Evolutionary conservation across 1,140 invertebrate genomes (phyloP), one percentile per base, ranked within the genome.

Genomic region (Drosophila insularis): DNA sequence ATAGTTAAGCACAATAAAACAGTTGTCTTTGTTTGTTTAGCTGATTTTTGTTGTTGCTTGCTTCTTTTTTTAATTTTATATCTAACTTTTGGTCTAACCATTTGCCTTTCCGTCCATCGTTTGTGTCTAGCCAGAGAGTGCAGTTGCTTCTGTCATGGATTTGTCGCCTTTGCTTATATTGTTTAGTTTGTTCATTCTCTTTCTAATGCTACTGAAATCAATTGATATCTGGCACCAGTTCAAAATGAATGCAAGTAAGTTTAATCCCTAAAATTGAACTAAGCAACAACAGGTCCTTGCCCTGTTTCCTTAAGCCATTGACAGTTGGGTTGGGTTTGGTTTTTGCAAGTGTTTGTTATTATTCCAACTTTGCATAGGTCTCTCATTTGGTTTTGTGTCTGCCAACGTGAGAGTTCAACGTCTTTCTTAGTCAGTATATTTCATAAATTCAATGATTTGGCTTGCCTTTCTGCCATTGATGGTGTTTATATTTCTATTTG

Each of bases 141-240:
- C 4, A 1, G 8, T 62, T 23, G 8, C 4, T 14, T 27, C 37
- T 3, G 37, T 23, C 19, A 61, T 61, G 37, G 37, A 61, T 40
- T 10, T 61, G 13, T 61, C 59, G 11, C 59, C 59, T 5, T 8
- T 61, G 13, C 21, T 62, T 27, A 43, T 62, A 17, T 10, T 62
- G 23, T 43, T 62, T 23, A 7, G 23, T 23, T 23, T 46, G 2
- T 11, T 62, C 4, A 2, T 23, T 14, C 10, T 62, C 0, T 2
- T 62, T 13, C 21, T 62, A 21, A n/a, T 17, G 7, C 8, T 27
- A 23, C 19, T 62, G 5, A 27, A 17, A 17, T 21, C n/a, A 13
- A 23, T 43, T 11, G 39, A 14, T 23, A 27, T 23, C 35, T 61
- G 59, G 19, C 59, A 31, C 13, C 21, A 23, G 10, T 11, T n/a